Base-by-base conservation (phyloP, 2,888 invertebrate genomes). In the Callyntrura sp. region DNA sequence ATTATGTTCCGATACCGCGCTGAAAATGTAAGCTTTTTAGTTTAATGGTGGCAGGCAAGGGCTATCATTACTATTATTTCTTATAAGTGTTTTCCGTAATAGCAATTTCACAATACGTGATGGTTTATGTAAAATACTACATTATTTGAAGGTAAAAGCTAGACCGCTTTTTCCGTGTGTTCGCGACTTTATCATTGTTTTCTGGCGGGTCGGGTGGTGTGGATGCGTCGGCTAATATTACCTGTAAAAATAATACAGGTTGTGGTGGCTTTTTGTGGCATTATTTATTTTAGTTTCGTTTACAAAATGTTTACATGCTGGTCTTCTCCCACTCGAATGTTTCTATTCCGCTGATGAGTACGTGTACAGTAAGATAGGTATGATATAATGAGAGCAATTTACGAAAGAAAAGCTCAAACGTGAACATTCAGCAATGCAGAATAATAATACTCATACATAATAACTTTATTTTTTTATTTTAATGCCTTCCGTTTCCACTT, bases 401-500 rank as follows among this genome's bases (percentile, higher is more conserved):
- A 51, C 1, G 9, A 65, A 62, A 65, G 28, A 65, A 8, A 28
- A 28, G 28, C 25, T 25, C 12, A 25, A 8, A 9, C 25, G 25
- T 8, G 6, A 4, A 4, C 35, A 35, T 35, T 35, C 35, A 35
- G 35, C 57, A 57, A 57, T 57, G 57, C 57, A 57, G 51, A 14
- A 35, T 35, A 35, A 35, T 35, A 35, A 35, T 17, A 68, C 35
- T 35, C 68, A 35, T 43, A n/a, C 12, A 43, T 25, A 76, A 76
- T 76, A 25, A 76, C 76, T 51, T 76, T 25, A 25, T 76, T 76
- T 76, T n/a, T 65, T 65, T 65, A 28, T 14, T 35, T 51, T 76
- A 45, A 73, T 73, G 45, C 20, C 70, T 76, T 76, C 76, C 76
- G 76, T 28, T 51, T 76, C 76, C 48, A 48, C 76, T 76, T 76